Conservation (phyloP, 1,140 invertebrate species). For the Heliconius himera region DNA sequence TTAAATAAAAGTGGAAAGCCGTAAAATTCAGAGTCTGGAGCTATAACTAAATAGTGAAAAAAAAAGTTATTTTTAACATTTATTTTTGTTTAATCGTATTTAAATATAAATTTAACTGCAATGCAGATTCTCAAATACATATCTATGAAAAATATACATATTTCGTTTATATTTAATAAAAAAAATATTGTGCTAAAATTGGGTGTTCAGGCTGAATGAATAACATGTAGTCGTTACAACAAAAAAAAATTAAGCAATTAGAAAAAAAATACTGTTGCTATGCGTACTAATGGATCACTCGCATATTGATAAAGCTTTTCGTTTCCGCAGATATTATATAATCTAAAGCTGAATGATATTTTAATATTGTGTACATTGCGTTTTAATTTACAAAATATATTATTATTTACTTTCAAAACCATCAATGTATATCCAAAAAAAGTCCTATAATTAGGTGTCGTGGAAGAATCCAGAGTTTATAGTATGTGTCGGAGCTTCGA, state of each 20-base stretch:
- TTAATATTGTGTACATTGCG: background rate
- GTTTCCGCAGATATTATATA: conserved; percentile 37
- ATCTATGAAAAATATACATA: no score
- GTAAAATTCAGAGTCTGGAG: background rate
- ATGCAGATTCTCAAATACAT: no score
- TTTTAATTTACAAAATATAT: background rate
- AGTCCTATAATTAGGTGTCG: no score
- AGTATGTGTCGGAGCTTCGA: conserved; percentile 24
- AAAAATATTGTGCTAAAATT: no score
- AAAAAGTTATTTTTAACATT: background rate
- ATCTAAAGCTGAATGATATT: conserved; percentile 1
- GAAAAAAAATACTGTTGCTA: conserved; percentile 17
- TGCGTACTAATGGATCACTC: conserved; percentile 43
- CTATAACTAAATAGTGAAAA: background rate
- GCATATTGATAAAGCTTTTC: conserved; percentile 43
- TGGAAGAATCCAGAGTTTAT: conserved; percentile 6
- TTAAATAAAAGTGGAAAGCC: background rate
- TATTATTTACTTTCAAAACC: background rate
- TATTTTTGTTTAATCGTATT: background rate
- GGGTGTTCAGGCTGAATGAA: background rate
- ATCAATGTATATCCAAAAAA: conserved; percentile 24
- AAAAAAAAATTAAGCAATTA: background rate
- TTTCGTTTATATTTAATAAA: no score
- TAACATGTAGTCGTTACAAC: background rate
- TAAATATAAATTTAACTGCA: no score